Percentiles rank a stretch among this genome's conserved stretches.
Conservation (phyloP, 2,888 invertebrate genomes). For the Dione juno region DNA sequence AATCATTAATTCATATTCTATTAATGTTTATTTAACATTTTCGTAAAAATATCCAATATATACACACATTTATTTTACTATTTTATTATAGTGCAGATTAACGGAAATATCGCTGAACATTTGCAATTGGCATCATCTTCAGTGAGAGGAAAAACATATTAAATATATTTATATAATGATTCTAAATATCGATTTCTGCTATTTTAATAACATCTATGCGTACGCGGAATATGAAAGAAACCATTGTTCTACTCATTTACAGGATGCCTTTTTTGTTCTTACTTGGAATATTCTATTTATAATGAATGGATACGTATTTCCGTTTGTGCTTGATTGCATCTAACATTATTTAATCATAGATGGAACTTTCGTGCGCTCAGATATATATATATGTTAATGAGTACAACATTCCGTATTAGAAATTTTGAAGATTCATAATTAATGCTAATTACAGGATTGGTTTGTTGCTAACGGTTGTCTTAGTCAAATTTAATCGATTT, state of each 20-base stretch:
- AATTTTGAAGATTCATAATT: slow-evolving; percentile 23
- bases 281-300: slow-evolving; percentile 28
- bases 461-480: not conserved
- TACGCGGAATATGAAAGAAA: slow-evolving; percentile 28
- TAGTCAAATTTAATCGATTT: not conserved
- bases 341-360: slow-evolving; percentile 4
- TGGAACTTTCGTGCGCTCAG: slow-evolving; percentile 21
- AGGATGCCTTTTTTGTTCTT: slow-evolving; percentile 31
- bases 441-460: slow-evolving; percentile 16
- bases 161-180: slow-evolving; percentile 5
- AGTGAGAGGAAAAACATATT: not conserved
- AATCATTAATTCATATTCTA: too few relatives aligned
- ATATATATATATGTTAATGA: slow-evolving; percentile 29
- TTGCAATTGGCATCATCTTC: too few relatives aligned
- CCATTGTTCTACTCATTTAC: slow-evolving; percentile 32
- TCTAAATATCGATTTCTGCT: not conserved
- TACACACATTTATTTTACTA: too few relatives aligned
- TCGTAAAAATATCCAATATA: too few relatives aligned
- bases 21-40: too few relatives aligned
- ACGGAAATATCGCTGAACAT: too few relatives aligned
- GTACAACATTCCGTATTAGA: slow-evolving; percentile 26
- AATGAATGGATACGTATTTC: slow-evolving; percentile 36
- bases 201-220: slow-evolving; percentile 9
- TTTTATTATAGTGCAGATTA: too few relatives aligned
- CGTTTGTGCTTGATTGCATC: slow-evolving; percentile 38